Conservation (phyloP, 1,140 invertebrate genomes). For the Ctenoplectra terminalis region DNA sequence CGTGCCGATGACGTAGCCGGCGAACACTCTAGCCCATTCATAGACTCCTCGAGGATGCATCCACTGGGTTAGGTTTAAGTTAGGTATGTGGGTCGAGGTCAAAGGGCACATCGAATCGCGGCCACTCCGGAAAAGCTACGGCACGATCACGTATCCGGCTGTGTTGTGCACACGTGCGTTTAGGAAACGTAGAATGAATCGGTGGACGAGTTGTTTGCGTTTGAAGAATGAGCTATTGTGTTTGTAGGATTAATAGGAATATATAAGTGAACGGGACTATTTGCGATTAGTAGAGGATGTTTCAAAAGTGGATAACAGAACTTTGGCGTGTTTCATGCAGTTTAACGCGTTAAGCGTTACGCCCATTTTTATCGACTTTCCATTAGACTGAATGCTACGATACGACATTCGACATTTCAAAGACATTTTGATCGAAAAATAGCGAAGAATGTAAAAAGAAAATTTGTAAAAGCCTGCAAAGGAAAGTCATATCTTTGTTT, state of each 20-base stretch:
- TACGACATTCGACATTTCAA: too few relatives aligned
- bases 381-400: too few relatives aligned
- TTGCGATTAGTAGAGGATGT: too few relatives aligned
- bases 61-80: neutral
- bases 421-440: too few relatives aligned
- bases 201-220: neutral
- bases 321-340: too few relatives aligned
- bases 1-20: neutral
- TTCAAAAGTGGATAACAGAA: too few relatives aligned
- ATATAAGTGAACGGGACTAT: neutral
- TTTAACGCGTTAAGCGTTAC: too few relatives aligned
- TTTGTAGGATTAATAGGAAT: neutral
- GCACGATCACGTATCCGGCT: constrained; percentile 9
- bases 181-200: neutral
- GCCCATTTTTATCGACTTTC: too few relatives aligned
- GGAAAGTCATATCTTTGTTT: too few relatives aligned
- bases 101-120: neutral
- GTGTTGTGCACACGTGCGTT: neutral
- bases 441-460: too few relatives aligned
- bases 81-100: constrained; percentile 11
- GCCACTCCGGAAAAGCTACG: constrained; percentile 2
- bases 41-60: neutral
- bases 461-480: too few relatives aligned
- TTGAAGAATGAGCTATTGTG: neutral
- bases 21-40: neutral